Conservation (phyloP, 2,797 vertebrate genomes). For the Dryobates pubescens region DNA sequence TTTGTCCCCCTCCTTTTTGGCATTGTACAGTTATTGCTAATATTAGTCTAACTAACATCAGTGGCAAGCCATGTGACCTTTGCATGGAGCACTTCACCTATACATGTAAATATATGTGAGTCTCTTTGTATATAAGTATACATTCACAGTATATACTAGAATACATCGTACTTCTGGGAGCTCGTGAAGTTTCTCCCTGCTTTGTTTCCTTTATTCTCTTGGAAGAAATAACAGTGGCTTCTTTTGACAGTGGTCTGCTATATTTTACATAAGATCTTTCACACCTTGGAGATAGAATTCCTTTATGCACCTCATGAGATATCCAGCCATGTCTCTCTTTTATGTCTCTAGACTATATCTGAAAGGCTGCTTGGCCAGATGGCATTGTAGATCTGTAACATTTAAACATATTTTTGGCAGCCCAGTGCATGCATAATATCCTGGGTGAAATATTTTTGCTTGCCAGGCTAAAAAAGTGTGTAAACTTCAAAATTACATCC, state of each 20-base stretch:
- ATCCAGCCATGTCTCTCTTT: conserved; percentile 26
- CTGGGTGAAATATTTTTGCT: conserved; percentile 65
- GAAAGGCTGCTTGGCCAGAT: conserved; percentile 65
- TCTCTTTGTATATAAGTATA: neutral
- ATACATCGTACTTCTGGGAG: neutral
- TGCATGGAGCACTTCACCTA: neutral
- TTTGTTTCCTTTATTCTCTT: neutral
- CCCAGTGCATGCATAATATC: conserved; percentile 42
- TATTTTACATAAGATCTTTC: neutral
- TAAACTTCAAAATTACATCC: conserved; percentile 48
- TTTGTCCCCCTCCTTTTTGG: neutral
- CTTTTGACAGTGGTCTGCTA: neutral
- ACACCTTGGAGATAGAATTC: neutral
- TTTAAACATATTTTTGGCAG: conserved; percentile 64
- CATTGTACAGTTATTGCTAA: neutral
- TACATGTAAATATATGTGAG: neutral
- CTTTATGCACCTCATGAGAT: neutral
- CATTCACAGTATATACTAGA: neutral
- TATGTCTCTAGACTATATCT: conserved; percentile 23
- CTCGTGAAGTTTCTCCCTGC: neutral
- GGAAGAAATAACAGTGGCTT: neutral
- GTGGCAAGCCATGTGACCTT: neutral
- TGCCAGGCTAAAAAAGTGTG: conserved; percentile 64
- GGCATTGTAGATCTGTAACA: conserved; percentile 51
- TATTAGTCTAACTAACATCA: neutral